Percentiles rank a stretch among this genome's conserved stretches.
phyloP scores from a whole-genome alignment of 2,113 vertebrate species.

The Etheostoma spectabile region DNA sequence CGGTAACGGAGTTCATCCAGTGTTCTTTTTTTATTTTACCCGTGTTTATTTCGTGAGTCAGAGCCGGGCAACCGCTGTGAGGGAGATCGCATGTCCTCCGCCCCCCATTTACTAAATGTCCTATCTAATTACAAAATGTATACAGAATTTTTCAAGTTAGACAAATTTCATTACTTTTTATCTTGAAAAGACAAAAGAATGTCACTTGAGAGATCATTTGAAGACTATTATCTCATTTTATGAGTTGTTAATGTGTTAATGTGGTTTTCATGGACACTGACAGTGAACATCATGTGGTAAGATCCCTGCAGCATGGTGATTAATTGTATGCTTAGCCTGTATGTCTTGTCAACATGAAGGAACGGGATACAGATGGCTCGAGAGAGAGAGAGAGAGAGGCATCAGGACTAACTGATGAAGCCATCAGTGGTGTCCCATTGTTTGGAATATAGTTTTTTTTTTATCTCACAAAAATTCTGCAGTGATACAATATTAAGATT shows the following conservation, averaged over 20 bases:
- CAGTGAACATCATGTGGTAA: slow-evolving; percentile 6
- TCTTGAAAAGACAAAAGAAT: not conserved
- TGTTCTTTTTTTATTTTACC: too few relatives aligned
- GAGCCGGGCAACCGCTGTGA: too few relatives aligned
- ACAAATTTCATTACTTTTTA: not conserved
- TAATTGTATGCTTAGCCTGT: slow-evolving; percentile 6
- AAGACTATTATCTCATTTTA: not conserved
- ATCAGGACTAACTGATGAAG: not conserved
- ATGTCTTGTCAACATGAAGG: not conserved
- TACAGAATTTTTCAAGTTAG: not conserved
- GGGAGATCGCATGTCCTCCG: too few relatives aligned
- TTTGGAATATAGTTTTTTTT: not conserved
- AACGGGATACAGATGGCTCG: not conserved
- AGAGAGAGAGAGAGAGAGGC: not conserved
- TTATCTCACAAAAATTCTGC: not conserved
- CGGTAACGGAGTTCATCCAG: too few relatives aligned
- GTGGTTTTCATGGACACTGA: slow-evolving; percentile 14
- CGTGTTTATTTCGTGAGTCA: too few relatives aligned
- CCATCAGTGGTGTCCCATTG: slow-evolving; percentile 1
- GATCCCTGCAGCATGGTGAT: slow-evolving; percentile 5
- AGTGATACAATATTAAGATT: not conserved
- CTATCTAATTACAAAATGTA: too few relatives aligned
- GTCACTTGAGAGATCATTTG: slow-evolving; percentile 3
- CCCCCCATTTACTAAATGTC: too few relatives aligned
- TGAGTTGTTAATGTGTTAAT: not conserved